Base-by-base conservation (phyloP, 2,113 vertebrate genomes). In the Pollimyrus isidori region DNA sequence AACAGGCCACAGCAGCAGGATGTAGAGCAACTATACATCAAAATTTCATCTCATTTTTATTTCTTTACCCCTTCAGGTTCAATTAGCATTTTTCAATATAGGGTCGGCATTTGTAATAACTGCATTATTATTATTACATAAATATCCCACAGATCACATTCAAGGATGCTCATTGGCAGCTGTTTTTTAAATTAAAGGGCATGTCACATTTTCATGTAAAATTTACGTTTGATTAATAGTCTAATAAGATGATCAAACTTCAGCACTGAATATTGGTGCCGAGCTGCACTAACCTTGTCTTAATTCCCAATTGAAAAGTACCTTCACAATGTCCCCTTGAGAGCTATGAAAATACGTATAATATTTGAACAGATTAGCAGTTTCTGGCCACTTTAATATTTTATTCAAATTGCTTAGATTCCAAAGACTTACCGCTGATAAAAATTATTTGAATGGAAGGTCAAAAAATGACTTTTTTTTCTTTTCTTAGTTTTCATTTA, bases 191-290 rank as follows among this genome's bases (percentile, higher is more conserved):
- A 88, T 39, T 48, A 53, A 90, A 88, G 89, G 89, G 86, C 86
- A 87, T 90, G 52, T 91, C 88, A 87, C 73, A 87, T 65, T 88
- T 52, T 49, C 80, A 90, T 62, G 89, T 82, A 76, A 86, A 50
- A 76, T 91, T 92, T 80, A 92, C 92, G 90, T 92, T 92, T 92
- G 91, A 92, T 91, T 87, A 92, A 91, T 89, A 90, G 89, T 88
- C 89, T 69, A 88, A 89, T 30, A 56, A 80, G 88, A 62, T 73
- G 9, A n/a, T 88, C 69, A 88, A 85, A 53, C 82, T 90, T 88
- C 89, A 88, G 88, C 88, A 23, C 49, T 56, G 45, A 62, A 19
- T 26, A 45, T 89, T 86, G 39, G 17, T 39, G 58, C 45, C 10
- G 56, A 30, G 58, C 30, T 65, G 58, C 53, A 48, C 45, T 26